Conservation (phyloP, 92 coral and sea anemone genomes). For the Actinostola sp. region DNA sequence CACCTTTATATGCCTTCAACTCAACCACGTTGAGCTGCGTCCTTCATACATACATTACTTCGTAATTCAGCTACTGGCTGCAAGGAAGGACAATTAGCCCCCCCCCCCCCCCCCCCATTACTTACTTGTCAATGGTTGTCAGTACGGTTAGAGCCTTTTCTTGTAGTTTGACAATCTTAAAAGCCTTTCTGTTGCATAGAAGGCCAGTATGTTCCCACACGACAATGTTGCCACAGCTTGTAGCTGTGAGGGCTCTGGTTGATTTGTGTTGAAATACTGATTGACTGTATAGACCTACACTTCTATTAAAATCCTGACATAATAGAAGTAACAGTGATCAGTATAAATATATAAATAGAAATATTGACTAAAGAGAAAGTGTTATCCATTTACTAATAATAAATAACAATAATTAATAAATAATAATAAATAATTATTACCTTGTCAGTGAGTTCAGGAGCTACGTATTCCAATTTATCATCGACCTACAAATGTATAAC, state of each 20-base stretch:
- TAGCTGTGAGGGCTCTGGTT: slow-evolving; percentile 89
- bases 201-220: slow-evolving; percentile 93
- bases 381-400: neutral
- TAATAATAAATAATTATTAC: slow-evolving; percentile 27
- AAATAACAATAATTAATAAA: neutral
- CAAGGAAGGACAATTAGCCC: neutral
- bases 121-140: slow-evolving; percentile 85
- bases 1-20: too few species aligned
- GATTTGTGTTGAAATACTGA: slow-evolving; percentile 93
- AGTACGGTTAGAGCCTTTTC: slow-evolving; percentile 94
- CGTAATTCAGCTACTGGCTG: neutral
- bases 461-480: slow-evolving; percentile 71
- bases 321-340: neutral
- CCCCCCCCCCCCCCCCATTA: neutral
- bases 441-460: slow-evolving; percentile 95
- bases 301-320: slow-evolving; percentile 92
- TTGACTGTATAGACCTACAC: slow-evolving; percentile 95
- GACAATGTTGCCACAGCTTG: slow-evolving; percentile 96
- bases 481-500: slow-evolving; percentile 45
- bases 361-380: neutral
- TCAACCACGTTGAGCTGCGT: too few species aligned
- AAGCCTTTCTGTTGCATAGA: slow-evolving; percentile 91
- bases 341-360: too few species aligned
- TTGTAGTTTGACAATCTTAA: slow-evolving; percentile 95
- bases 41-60: too few species aligned